Percentiles rank a stretch among this genome's conserved stretches.
phyloP scores from a whole-genome alignment of 2,888 invertebrate genomes.

The Ernsta delagoae region DNA sequence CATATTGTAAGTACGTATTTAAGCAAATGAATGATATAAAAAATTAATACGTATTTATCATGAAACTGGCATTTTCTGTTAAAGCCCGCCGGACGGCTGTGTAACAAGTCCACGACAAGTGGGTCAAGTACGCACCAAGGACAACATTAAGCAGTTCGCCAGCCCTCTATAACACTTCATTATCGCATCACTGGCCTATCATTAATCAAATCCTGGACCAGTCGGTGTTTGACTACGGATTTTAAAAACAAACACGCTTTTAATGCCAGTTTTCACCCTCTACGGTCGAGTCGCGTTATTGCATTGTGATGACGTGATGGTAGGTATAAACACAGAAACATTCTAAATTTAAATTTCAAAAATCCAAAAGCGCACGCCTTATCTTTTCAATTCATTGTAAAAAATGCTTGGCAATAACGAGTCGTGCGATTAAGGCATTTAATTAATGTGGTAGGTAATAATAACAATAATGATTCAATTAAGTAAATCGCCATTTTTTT shows the following conservation, averaged over 20 bases:
- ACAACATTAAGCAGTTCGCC: slow-evolving; percentile 52
- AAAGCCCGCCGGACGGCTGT: slow-evolving; percentile 36
- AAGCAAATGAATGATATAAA: no score
- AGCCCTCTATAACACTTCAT: slow-evolving; percentile 53
- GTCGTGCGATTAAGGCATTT: no score
- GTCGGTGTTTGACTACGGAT: slow-evolving; percentile 52
- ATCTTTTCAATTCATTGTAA: no score
- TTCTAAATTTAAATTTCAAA: not conserved
- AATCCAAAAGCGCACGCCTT: no score
- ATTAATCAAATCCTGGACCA: slow-evolving; percentile 61
- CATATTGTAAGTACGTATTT: no score
- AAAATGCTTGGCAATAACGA: no score
- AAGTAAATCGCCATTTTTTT: no score
- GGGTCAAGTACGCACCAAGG: slow-evolving; percentile 77
- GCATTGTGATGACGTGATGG: not conserved
- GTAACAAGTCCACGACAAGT: slow-evolving; percentile 61
- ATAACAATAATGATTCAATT: no score
- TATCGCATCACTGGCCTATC: slow-evolving; percentile 62
- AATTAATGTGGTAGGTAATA: no score
- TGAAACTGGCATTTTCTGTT: slow-evolving; percentile 33
- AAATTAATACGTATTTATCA: not conserved
- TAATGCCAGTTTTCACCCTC: not conserved
- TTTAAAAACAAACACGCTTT: slow-evolving; percentile 47
- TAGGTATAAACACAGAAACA: not conserved
- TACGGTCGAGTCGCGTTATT: not conserved